Conservation (phyloP, 37 sponge, comb jelly and placozoan species). For the Geodia barretti region DNA sequence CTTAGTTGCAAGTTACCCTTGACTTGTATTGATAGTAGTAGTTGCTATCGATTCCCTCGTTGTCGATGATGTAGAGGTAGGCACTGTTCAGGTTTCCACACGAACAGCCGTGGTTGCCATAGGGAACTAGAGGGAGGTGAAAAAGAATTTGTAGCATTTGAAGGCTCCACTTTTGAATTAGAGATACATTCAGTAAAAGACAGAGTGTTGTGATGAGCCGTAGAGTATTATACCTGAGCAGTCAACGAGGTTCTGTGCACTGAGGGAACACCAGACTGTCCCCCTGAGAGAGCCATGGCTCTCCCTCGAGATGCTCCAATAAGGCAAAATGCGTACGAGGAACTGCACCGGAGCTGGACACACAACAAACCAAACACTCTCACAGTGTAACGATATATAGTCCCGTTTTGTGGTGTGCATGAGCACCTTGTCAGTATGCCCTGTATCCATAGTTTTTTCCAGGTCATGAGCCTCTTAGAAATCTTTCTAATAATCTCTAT, state of each 20-base stretch:
- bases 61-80: conserved; percentile 65
- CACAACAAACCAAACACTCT: too few species aligned
- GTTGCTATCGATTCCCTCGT: conserved; percentile 69
- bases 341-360: conserved; percentile 46
- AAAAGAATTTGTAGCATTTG: conserved; percentile 63
- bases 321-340: conserved; percentile 59
- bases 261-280: conserved; percentile 50
- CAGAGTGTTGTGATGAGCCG: too few species aligned
- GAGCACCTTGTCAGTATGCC: too few species aligned
- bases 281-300: conserved; percentile 55
- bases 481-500: too few species aligned
- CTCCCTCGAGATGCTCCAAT: conserved; percentile 73
- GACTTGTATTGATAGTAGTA: conserved; percentile 61
- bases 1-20: conserved; percentile 29
- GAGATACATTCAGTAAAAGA: too few species aligned
- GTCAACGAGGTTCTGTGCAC: conserved; percentile 87
- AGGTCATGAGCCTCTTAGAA: too few species aligned
- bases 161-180: conserved; percentile 47
- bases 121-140: conserved; percentile 49
- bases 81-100: conserved; percentile 72
- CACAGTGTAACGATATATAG: too few species aligned
- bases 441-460: too few species aligned
- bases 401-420: too few species aligned
- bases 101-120: conserved; percentile 79
- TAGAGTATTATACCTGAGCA: conserved; percentile 50